Evolutionary conservation across 2,797 vertebrate genomes (phyloP).

Genomic region (Salarias fasciatus): DNA sequence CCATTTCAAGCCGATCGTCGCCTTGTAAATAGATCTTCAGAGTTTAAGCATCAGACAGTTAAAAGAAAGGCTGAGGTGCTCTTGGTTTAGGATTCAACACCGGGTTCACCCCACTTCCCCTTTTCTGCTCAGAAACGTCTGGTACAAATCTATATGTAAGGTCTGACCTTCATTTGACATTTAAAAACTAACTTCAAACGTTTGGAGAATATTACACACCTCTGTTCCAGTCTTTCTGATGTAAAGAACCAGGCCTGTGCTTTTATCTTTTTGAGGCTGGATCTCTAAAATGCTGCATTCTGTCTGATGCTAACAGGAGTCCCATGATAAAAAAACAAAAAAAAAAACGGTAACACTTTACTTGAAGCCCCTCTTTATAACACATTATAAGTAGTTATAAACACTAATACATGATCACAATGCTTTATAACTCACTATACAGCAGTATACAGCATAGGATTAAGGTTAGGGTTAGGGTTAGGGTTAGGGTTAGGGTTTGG

Average conservation of each 20-base stretch:
- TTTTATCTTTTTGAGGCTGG: not conserved
- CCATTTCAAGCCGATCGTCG: no score
- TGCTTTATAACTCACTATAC: no score
- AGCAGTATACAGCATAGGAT: no score
- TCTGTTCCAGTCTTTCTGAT: not conserved
- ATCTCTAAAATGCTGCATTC: not conserved
- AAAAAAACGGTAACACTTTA: no score
- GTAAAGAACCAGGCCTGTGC: not conserved
- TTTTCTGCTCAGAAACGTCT: not conserved
- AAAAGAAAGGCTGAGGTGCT: not conserved
- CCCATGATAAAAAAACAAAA: not conserved
- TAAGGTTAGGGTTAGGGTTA: no score
- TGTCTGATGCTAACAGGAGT: no score
- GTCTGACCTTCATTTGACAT: constrained; percentile 5
- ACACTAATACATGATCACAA: no score
- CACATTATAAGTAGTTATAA: no score
- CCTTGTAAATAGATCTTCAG: no score
- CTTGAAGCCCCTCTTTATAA: no score
- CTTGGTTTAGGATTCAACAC: not conserved
- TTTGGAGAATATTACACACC: not conserved
- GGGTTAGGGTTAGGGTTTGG: no score
- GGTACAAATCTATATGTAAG: not conserved
- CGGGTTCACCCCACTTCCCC: not conserved
- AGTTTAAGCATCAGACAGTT: not conserved
- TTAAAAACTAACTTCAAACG: not conserved